Evolutionary conservation across 2,888 invertebrate species (phyloP), one percentile per base, ranked within the genome.

Genomic region (Mesorhabditis sp.): DNA sequence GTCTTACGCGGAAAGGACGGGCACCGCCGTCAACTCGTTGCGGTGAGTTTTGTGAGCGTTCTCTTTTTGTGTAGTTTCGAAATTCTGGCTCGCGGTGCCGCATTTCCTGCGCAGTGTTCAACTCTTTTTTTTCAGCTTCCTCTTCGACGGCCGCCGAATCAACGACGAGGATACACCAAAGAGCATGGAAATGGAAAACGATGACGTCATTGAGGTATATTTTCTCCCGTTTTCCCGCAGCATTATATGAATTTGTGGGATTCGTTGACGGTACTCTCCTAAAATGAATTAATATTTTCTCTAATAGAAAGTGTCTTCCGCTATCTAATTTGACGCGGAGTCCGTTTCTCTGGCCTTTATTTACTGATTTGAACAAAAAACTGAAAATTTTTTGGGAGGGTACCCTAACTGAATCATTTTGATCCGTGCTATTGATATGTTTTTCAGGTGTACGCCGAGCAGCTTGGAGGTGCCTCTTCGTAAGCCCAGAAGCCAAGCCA

Each of bases 141-240:
- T 91, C 5, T 91, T 91, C 86, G 91, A 91, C 86, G 91, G 91
- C 43, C 88, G 90, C 80, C 87, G 91, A 81, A 91, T 91, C 77
- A 90, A 90, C 79, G 91, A 91, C 84, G 90, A 90, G 71, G 91
- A 91, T 86, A 91, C 91, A 70, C 91, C 91, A 76, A 91, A 91
- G 86, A 75, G 78, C 5, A 75, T 83, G 75, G 90, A 90, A 84
- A 91, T 91, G 91, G 90, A 90, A 79, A 90, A 91, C 76, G 91
- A 91, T 76, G 91, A 91, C 84, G 90, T 91, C 45, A 91, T 91
- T 79, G 91, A 91, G 86, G 90, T 90, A 43, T 28, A 28, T 28
- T 90, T 90, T 86, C 61, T 45, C 45, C 50, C 6, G 13, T 42
- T 15, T 15, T 15, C 13, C 42, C 43, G 28, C 63, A 65, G 28